Percentiles rank a stretch among this genome's conserved stretches.
phyloP scores from a whole-genome alignment of 2,888 invertebrate species.

The Norana najaformis region DNA sequence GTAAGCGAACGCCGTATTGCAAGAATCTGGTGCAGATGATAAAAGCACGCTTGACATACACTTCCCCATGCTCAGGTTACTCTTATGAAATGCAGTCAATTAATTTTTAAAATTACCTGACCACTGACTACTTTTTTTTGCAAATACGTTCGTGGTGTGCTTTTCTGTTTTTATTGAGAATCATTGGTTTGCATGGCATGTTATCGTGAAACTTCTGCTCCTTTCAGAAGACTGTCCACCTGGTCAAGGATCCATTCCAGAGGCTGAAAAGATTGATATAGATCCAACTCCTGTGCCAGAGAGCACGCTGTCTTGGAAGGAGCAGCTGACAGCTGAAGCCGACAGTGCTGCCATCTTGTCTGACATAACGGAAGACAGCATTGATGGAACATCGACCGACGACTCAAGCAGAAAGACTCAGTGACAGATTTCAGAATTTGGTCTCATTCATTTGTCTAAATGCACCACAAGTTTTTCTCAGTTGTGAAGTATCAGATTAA shows the following conservation, averaged over 20 bases:
- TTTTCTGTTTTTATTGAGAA: neutral
- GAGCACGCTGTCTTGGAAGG: neutral
- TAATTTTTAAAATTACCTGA: too few relatives aligned
- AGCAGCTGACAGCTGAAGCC: neutral
- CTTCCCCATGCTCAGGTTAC: too few relatives aligned
- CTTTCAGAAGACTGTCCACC: neutral
- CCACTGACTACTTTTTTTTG: too few relatives aligned
- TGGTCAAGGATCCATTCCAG: conserved; percentile 9
- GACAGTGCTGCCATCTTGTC: conserved; percentile 26
- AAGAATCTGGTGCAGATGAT: too few relatives aligned
- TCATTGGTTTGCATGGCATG: neutral
- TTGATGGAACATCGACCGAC: neutral
- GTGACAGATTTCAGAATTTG: neutral
- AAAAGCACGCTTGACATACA: too few relatives aligned
- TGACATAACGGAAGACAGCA: conserved; percentile 14
- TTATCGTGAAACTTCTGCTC: neutral
- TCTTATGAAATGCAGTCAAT: too few relatives aligned
- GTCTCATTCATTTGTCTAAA: neutral
- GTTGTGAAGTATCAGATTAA: neutral
- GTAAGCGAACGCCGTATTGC: too few relatives aligned
- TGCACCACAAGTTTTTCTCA: neutral
- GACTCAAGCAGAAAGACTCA: neutral
- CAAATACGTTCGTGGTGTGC: neutral
- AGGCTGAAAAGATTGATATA: neutral
- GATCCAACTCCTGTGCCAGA: neutral